These are phyloP conservation scores for Macrostomum lignano DNA, from an alignment of 1,140 invertebrate species.

Conservation along the genomic window DNA sequence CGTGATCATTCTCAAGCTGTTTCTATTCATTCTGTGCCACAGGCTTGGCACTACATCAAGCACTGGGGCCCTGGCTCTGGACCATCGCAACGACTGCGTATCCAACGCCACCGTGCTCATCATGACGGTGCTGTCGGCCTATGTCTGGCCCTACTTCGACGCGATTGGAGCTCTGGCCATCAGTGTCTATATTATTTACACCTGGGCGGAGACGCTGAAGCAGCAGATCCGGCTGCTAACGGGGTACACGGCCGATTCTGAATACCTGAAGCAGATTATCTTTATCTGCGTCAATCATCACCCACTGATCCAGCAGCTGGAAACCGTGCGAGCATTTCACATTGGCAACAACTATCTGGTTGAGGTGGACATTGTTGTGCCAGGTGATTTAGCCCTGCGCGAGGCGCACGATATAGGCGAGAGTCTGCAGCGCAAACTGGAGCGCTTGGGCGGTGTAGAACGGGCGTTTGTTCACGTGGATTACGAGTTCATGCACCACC, in stretches of 20 bases:
- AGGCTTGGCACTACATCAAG: too few relatives aligned
- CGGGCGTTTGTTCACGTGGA: conserved; percentile 30
- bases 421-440: conserved; percentile 25
- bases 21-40: too few relatives aligned
- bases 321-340: conserved; percentile 30
- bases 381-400: conserved; percentile 20
- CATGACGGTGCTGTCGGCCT: too few relatives aligned
- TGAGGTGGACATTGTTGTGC: conserved; percentile 24
- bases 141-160: too few relatives aligned
- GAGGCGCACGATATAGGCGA: conserved; percentile 29
- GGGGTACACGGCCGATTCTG: conserved; percentile 18
- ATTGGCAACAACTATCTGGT: conserved; percentile 26
- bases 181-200: too few relatives aligned
- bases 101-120: too few relatives aligned
- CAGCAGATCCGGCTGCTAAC: conserved; percentile 19
- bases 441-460: conserved; percentile 26
- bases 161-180: too few relatives aligned
- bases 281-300: conserved; percentile 25
- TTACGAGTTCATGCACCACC: conserved; percentile 24
- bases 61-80: too few relatives aligned
- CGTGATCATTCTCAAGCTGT: too few relatives aligned
- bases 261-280: conserved; percentile 20
- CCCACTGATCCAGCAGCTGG: conserved; percentile 19
- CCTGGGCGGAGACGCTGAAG: too few relatives aligned
- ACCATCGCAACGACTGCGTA: too few relatives aligned